phyloP scores from a whole-genome alignment of 2,888 invertebrate species.

The Pseudococcus viburni region DNA sequence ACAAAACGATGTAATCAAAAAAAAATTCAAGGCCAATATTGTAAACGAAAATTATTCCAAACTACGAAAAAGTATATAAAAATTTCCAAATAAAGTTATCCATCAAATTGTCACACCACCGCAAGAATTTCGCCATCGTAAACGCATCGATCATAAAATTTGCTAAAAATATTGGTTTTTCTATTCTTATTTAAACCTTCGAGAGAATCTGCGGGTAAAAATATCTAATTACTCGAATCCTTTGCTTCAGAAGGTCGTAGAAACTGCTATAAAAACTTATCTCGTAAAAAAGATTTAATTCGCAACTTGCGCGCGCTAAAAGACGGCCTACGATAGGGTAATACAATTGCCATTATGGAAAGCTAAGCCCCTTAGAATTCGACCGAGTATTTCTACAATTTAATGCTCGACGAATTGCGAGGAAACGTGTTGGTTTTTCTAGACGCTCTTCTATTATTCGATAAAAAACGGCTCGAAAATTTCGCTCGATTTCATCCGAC shows the following conservation, averaged over 20 bases:
- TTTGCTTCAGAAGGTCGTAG: background rate
- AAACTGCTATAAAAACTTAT: background rate
- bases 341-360: background rate
- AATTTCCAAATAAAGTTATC: background rate
- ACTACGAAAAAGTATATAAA: background rate
- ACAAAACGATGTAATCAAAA: background rate
- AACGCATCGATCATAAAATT: background rate
- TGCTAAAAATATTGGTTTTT: background rate
- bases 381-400: background rate
- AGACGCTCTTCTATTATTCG: conserved; percentile 23
- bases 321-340: background rate
- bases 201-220: background rate
- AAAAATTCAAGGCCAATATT: background rate
- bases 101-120: background rate
- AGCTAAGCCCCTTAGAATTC: background rate
- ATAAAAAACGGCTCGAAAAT: background rate
- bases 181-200: background rate
- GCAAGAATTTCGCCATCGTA: background rate
- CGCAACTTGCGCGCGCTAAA: background rate
- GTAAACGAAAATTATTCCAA: background rate
- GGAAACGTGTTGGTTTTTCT: conserved; percentile 1
- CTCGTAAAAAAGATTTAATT: conserved; percentile 13
- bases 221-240: background rate
- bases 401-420: background rate
- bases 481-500: conserved; percentile 4